phyloP scores from a whole-genome alignment of 2,113 vertebrate genomes.

The Isichthys henryi region DNA sequence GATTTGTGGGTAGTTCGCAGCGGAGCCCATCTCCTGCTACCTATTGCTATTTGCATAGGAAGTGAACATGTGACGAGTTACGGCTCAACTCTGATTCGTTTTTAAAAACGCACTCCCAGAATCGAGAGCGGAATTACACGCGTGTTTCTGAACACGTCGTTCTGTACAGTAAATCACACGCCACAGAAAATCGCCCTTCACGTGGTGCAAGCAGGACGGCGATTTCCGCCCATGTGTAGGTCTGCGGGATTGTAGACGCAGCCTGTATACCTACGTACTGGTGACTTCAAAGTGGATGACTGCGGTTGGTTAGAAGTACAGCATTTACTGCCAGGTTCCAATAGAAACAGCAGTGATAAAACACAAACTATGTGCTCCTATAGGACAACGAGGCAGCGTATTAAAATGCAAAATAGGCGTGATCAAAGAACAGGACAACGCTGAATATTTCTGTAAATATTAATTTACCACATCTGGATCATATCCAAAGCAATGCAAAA shows the following conservation, averaged over 20 bases:
- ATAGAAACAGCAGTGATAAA: background rate
- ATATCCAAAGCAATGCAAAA: background rate
- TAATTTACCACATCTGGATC: background rate
- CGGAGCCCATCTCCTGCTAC: background rate
- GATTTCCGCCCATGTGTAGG: background rate
- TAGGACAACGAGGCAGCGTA: background rate
- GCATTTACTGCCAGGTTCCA: background rate
- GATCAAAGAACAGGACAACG: background rate
- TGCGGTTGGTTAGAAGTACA: background rate
- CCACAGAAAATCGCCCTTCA: background rate
- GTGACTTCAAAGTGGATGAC: background rate
- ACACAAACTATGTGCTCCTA: background rate
- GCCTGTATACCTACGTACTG: background rate
- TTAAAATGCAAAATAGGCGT: background rate
- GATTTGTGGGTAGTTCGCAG: background rate
- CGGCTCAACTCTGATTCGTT: conserved; percentile 24
- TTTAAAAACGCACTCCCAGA: conserved; percentile 10
- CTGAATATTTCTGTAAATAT: background rate
- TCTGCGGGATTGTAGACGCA: background rate
- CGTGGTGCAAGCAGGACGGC: background rate
- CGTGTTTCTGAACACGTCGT: conserved; percentile 8
- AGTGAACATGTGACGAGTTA: background rate
- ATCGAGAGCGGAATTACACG: conserved; percentile 18
- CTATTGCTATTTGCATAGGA: conserved; percentile 15
- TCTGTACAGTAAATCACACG: conserved; percentile 18